Evolutionary conservation across 2,797 vertebrate species (phyloP).

Genomic region (Prunella strophiata): DNA sequence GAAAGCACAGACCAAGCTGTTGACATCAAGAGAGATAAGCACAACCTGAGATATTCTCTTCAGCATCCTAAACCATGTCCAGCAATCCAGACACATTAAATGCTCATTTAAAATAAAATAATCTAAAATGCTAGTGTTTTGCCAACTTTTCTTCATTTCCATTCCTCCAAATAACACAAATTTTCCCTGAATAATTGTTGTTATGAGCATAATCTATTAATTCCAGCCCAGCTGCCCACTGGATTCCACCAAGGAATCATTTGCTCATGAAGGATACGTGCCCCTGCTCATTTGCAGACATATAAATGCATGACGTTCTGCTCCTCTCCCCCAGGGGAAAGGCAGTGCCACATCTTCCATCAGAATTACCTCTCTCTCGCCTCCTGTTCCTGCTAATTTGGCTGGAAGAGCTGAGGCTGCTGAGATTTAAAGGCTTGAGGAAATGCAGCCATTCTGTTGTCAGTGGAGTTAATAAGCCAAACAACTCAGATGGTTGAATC

Average conservation of each 20-base stretch:
- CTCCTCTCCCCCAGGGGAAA: conserved; percentile 1
- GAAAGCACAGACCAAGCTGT: not conserved
- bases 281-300: conserved; percentile 56
- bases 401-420: not conserved
- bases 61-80: not conserved
- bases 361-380: not conserved
- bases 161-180: not conserved
- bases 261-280: conserved; percentile 14
- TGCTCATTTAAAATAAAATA: not conserved
- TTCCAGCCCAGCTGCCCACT: conserved; percentile 12
- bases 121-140: not conserved
- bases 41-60: not conserved
- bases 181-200: not conserved
- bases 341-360: not conserved
- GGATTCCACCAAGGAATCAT: not conserved
- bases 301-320: conserved; percentile 66
- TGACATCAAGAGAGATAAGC: not conserved
- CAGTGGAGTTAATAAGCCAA: not conserved
- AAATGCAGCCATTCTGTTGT: not conserved
- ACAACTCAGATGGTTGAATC: not conserved
- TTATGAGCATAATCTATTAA: not conserved
- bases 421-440: conserved; percentile 4
- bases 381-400: conserved; percentile 34
- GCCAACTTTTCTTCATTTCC: not conserved
- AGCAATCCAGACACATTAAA: not conserved